Base-by-base conservation (phyloP, 1,140 invertebrate species). In the Drosophila parabipectinata region DNA sequence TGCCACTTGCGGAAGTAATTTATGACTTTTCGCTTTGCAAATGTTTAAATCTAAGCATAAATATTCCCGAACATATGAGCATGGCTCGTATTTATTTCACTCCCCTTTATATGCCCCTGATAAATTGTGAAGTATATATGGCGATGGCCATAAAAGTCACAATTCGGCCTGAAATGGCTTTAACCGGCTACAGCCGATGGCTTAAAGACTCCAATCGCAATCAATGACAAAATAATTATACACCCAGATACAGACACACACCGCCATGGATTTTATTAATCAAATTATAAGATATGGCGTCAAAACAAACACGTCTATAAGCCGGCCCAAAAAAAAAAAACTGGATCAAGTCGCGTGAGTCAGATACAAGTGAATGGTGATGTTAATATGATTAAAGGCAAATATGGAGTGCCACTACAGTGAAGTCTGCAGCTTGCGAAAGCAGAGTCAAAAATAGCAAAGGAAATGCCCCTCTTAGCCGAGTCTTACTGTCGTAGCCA, bases 1-100 rank as follows among this genome's bases (percentile, higher is more conserved):
- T 26, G 26, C 26, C 26, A 28, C 26, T 28, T 79, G 73, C 83
- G 83, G 83, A 88, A 88, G 83, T 88, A 88, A 88, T 88, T 88
- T 88, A 88, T 88, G 83, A 88, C 84, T 88, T 88, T 88, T 88
- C 83, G 83, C 88, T 83, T 88, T 88, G 83, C 83, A 88, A 88
- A 88, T 88, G 83, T 72, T 88, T 83, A 88, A 88, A 88, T 88
- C 83, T 88, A 88, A 88, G 69, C 83, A 88, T 88, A 88, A 88
- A 88, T 88, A 69, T 88, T 74, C 72, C 41, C 39, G 62, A 88
- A 66, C 83, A 88, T 88, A 88, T 88, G 83, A 88, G 79, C 75
- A 63, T 67, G 67, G 83, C 32, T 87, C 67, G 80, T 83, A 88
- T 88, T 83, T 88, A 88, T 88, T 88, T 79, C 72, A 71, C 77